Conservation (phyloP, 1,140 invertebrate species). For the Papilio dardanus region DNA sequence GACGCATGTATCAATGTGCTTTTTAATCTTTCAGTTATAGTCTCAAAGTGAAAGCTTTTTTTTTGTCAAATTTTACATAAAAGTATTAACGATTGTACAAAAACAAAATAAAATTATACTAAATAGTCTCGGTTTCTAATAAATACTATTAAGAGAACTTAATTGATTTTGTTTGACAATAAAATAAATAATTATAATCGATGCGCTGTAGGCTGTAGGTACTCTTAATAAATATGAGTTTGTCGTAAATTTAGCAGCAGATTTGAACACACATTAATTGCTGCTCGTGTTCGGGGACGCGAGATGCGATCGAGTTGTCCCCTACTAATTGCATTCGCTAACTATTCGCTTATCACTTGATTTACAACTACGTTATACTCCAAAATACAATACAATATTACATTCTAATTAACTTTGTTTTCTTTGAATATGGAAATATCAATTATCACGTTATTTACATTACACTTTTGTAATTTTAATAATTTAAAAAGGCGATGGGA, state of each 20-base stretch:
- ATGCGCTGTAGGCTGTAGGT: not conserved
- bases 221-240: slow-evolving; percentile 38
- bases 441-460: too few relatives aligned
- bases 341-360: not conserved
- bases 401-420: too few relatives aligned
- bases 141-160: not conserved
- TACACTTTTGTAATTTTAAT: too few relatives aligned
- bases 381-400: not conserved
- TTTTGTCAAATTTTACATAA: not conserved
- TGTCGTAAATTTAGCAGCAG: slow-evolving; percentile 46
- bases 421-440: too few relatives aligned
- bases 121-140: not conserved
- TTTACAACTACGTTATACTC: not conserved
- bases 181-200: slow-evolving; percentile 10
- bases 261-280: slow-evolving; percentile 45
- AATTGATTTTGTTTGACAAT: slow-evolving; percentile 10
- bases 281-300: slow-evolving; percentile 8
- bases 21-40: slow-evolving; percentile 7
- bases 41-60: not conserved
- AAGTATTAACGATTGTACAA: not conserved
- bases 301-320: slow-evolving; percentile 1
- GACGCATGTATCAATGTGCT: not conserved
- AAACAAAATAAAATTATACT: not conserved
- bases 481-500: too few relatives aligned
- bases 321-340: slow-evolving; percentile 27